Evolutionary conservation across 2,797 vertebrate species (phyloP).

Genomic region (Ctenopoma kingsleyae): DNA sequence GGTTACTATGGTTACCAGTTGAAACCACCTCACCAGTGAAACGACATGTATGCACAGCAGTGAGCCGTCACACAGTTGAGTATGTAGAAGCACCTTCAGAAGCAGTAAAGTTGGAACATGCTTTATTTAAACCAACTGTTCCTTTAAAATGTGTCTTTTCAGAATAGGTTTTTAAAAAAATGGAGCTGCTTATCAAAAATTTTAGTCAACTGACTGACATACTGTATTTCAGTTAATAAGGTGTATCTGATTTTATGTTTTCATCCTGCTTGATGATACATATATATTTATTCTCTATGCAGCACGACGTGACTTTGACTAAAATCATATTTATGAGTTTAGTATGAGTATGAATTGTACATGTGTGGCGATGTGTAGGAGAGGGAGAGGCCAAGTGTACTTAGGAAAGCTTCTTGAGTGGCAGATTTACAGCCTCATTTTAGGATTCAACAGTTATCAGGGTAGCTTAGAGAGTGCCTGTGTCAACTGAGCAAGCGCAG

Average conservation of each 20-base stretch:
- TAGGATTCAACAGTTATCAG: slow-evolving; percentile 29
- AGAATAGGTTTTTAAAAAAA: not conserved
- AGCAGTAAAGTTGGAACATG: not conserved
- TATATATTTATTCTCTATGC: not conserved
- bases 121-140: not conserved
- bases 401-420: slow-evolving; percentile 19
- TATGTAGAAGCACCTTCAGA: not conserved
- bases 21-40: slow-evolving; percentile 23
- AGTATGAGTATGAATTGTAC: not conserved
- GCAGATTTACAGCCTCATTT: slow-evolving; percentile 22
- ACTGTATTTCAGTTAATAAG: not conserved
- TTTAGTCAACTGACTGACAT: not conserved
- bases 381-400: not conserved
- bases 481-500: slow-evolving; percentile 18
- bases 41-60: slow-evolving; percentile 1
- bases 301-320: not conserved
- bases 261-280: not conserved
- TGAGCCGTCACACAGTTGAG: too few species aligned
- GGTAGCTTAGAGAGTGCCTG: slow-evolving; percentile 21
- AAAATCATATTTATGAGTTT: not conserved
- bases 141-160: not conserved
- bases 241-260: not conserved
- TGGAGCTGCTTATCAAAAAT: too few species aligned
- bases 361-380: not conserved
- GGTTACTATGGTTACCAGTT: slow-evolving; percentile 39